Conservation (phyloP, 2,113 vertebrate species). For the Myocastor coypus region DNA sequence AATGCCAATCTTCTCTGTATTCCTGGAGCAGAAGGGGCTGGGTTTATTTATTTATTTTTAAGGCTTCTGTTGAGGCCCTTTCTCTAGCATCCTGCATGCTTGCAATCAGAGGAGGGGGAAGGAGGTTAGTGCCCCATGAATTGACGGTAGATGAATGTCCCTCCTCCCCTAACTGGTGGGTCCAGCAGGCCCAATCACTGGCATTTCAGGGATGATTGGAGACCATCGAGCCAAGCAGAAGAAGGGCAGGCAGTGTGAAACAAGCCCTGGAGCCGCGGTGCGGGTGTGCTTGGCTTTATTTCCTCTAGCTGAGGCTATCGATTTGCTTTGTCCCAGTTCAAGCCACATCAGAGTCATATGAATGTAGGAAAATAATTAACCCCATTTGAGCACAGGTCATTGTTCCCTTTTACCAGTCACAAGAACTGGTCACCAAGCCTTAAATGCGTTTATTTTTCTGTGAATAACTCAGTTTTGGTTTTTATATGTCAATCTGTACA, state of each 20-base stretch:
- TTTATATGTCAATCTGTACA: conserved; percentile 25
- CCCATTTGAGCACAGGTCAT: conserved; percentile 62
- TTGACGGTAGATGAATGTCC: conserved; percentile 83
- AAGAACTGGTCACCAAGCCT: conserved; percentile 19
- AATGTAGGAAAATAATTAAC: conserved; percentile 60
- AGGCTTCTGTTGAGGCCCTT: conserved; percentile 76
- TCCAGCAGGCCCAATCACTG: conserved; percentile 70
- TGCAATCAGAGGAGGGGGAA: conserved; percentile 76
- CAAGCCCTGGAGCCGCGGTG: conserved; percentile 78
- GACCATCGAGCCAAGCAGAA: conserved; percentile 69
- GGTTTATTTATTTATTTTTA: conserved; percentile 80
- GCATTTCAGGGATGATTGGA: conserved; percentile 78
- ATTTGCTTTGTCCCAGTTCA: conserved; percentile 77
- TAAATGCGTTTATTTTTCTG: conserved; percentile 25
- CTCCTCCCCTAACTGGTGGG: conserved; percentile 75
- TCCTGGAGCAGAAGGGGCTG: conserved; percentile 80
- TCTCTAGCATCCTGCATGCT: conserved; percentile 74
- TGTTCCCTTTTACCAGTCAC: conserved; percentile 45
- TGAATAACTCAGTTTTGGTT: conserved; percentile 18
- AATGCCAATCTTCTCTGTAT: conserved; percentile 77
- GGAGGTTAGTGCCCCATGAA: conserved; percentile 81
- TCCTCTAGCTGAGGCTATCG: conserved; percentile 74
- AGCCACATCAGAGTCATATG: conserved; percentile 69
- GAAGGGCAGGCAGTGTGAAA: conserved; percentile 68
- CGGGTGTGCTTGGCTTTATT: conserved; percentile 78